Evolutionary conservation across 35 echinoderm and acorn worm species (phyloP), one percentile per base, ranked within the genome.

Genomic region (Lytechinus variegatus): DNA sequence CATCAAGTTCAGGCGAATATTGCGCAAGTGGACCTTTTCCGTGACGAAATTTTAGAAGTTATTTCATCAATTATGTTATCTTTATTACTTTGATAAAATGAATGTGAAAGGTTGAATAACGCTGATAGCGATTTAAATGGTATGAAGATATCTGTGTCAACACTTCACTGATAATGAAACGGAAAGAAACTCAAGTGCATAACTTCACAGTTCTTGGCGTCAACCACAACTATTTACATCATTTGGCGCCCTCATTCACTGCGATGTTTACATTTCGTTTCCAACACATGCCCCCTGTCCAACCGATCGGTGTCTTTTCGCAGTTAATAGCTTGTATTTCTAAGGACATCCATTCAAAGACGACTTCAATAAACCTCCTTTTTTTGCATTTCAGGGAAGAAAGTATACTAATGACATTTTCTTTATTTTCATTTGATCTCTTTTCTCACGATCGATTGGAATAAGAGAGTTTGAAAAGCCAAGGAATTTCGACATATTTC

Each of bases 371-470:
- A 79, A 79, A 79, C 16, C 66, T 58, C 56, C 2, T 58, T 13
- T 10, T 16, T 60, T 60, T 60, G 5, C 10, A 60, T 16, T 79
- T 79, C 21, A 79, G 66, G n/a, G 14, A n/a, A 1, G 19, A 79
- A 79, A n/a, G 19, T 79, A 79, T 79, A 79, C 66, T 79, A 79
- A 79, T 79, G 66, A 79, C 66, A 79, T 24, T 79, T 79, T 79
- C 21, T 79, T 58, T 58, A 5, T 24, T 79, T n/a, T 79, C 66
- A 8, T n/a, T 79, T 79, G n/a, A 4, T 79, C 66, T 16, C 3
- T 79, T 79, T 79, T 6, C 16, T 24, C 66, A 7, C 66, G 19
- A 79, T 79, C 66, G 66, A 79, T 79, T 8, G 66, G n/a, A 79
- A 79, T 16, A 79, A 79, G n/a, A 79, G 19, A n/a, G 7, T 24